Percentiles rank a stretch among this genome's conserved stretches.
Conservation (phyloP, 1,140 invertebrate species). For the Cotesia vestalis region DNA sequence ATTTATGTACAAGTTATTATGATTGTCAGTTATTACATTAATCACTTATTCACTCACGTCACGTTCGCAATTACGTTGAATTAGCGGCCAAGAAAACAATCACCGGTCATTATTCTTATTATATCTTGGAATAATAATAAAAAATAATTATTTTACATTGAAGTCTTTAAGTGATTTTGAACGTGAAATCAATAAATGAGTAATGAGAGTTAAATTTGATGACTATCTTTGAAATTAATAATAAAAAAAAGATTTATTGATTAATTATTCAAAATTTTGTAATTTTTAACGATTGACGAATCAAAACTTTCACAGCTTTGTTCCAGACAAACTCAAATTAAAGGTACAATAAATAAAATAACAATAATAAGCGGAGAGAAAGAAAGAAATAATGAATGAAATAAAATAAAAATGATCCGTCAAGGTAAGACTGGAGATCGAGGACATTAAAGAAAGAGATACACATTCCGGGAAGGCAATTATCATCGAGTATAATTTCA, state of each 20-base stretch:
- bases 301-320: not conserved
- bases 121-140: no score
- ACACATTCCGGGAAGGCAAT: conserved; percentile 12
- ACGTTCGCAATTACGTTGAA: conserved; percentile 19
- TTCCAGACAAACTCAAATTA: no score
- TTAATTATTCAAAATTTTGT: no score
- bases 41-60: conserved; percentile 19
- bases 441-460: conserved; percentile 1
- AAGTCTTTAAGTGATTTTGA: no score
- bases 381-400: not conserved
- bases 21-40: conserved; percentile 1
- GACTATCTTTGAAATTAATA: no score
- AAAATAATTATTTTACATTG: no score
- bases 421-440: not conserved
- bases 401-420: not conserved
- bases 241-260: no score
- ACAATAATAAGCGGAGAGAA: not conserved
- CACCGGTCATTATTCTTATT: not conserved
- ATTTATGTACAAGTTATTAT: not conserved
- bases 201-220: no score
- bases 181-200: no score
- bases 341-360: not conserved
- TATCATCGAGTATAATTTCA: not conserved
- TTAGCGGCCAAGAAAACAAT: conserved; percentile 6
- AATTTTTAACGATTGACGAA: no score